Evolutionary conservation across 2,113 vertebrate species (phyloP), one percentile per base, ranked within the genome.

Genomic region (Psilopogon haemacephalus): DNA sequence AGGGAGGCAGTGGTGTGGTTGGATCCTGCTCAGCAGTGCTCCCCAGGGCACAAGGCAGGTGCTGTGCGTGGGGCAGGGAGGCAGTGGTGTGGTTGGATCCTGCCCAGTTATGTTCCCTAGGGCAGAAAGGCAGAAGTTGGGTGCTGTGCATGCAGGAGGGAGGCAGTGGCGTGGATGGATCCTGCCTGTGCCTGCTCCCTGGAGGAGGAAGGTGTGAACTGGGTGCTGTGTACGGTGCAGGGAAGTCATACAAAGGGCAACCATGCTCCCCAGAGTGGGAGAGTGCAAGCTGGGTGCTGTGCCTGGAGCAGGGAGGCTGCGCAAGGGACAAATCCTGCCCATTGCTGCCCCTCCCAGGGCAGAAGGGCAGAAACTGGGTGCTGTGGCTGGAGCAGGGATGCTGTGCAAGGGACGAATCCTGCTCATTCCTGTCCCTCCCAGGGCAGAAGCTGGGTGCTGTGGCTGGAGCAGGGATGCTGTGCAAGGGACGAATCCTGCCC

Each of bases 341-440:
- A 3, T 3, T 44, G 1, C 0, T 1, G 5, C 12, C 21, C 4
- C 1, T n/a, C 0, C 1, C 42, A 12, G 32, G 20, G 54, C 15
- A 6, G 3, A 7, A 65, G 8, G 17, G 30, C 32, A 17, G 18
- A 18, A 40, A 28, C 12, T 4, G 11, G 13, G n/a, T 38, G 60
- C 35, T 38, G 60, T 8, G 23, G 8, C 3, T 3, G 42, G 35
- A 48, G 46, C 46, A 48, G 21, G 12, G 46, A 48, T 9, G 46
- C 46, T 16, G 9, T 6, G 46, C 4, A 1, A 1, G 4, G 30
- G 38, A 0, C 11, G 5, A 28, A 12, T 72, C 5, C 4, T 35
- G n/a, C 1, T 10, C 1, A 4, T n/a, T n/a, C n/a, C n/a, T n/a
- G n/a, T n/a, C n/a, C n/a, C n/a, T n/a, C n/a, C n/a, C n/a, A n/a